These are phyloP conservation scores for Brachyistius frenatus DNA, from an alignment of 2,113 vertebrate genomes.

Conservation along the genomic window DNA sequence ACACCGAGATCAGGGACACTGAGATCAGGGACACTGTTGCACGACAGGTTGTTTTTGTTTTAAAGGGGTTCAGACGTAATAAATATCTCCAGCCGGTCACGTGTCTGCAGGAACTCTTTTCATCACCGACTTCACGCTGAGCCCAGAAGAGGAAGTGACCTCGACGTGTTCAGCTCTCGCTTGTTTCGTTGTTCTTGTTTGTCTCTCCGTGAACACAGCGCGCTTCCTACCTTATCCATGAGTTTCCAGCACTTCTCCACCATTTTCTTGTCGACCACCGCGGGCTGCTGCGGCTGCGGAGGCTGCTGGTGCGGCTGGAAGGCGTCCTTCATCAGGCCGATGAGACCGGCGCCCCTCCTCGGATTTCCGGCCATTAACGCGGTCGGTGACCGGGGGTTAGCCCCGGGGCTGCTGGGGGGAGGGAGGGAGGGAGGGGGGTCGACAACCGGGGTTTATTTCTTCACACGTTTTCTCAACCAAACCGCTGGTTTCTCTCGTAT, in stretches of 20 bases:
- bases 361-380: conserved; percentile 89
- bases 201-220: too few species aligned
- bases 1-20: conserved; percentile 14
- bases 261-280: conserved; percentile 95
- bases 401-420: conserved; percentile 52
- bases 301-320: conserved; percentile 97
- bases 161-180: too few species aligned
- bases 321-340: conserved; percentile 98
- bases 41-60: not conserved
- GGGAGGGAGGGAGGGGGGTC: too few species aligned
- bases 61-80: too few species aligned
- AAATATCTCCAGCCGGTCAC: too few species aligned
- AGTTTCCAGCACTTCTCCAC: conserved; percentile 99
- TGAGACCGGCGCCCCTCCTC: conserved; percentile 92
- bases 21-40: not conserved
- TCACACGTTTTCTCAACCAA: conserved; percentile 37
- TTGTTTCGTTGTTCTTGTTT: too few species aligned
- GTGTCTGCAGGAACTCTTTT: too few species aligned
- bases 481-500: too few species aligned
- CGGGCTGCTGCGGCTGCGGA: conserved; percentile 91
- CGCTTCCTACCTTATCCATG: conserved; percentile 92
- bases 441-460: conserved; percentile 56
- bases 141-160: too few species aligned
- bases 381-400: conserved; percentile 65
- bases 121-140: too few species aligned